A percentile compares a stretch with the other conserved stretches of the same genome.
Conservation (phyloP, 1,140 invertebrate genomes). For the Lethrus apterus region DNA sequence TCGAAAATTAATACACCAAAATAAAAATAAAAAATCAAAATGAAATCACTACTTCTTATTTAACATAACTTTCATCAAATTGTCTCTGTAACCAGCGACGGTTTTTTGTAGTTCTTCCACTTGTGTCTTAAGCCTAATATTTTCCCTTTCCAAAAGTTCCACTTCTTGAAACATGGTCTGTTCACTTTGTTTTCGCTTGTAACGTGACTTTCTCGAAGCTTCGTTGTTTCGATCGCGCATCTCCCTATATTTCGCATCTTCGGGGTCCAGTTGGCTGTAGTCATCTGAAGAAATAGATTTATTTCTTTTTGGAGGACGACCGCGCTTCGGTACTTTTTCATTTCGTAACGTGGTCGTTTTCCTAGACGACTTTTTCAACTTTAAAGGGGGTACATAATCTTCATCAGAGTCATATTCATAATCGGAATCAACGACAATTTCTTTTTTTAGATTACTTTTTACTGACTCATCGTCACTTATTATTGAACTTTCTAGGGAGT, state of each 20-base stretch:
- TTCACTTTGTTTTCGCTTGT: constrained; percentile 64
- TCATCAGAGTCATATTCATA: neutral
- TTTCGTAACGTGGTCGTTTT: constrained; percentile 11
- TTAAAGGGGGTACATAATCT: neutral
- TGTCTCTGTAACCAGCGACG: constrained; percentile 34
- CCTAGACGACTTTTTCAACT: constrained; percentile 1
- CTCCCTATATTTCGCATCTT: constrained; percentile 50
- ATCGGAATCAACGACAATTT: constrained; percentile 3
- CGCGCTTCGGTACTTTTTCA: constrained; percentile 26
- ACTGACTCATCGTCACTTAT: too few species aligned
- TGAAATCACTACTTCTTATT: too few species aligned
- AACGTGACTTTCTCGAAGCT: constrained; percentile 61
- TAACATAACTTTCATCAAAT: constrained; percentile 37
- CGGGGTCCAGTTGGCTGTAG: constrained; percentile 14
- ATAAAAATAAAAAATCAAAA: too few species aligned
- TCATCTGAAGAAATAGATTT: constrained; percentile 33
- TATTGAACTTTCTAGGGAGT: too few species aligned
- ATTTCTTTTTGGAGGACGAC: constrained; percentile 30
- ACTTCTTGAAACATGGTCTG: constrained; percentile 30
- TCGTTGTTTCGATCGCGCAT: constrained; percentile 69
- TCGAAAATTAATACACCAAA: too few species aligned
- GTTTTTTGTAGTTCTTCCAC: constrained; percentile 37
- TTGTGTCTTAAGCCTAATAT: constrained; percentile 35
- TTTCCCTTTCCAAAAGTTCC: constrained; percentile 27
- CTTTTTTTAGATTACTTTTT: neutral